Evolutionary conservation across 2,113 vertebrate species (phyloP).

Genomic region (Craseonycteris thonglongyai): DNA sequence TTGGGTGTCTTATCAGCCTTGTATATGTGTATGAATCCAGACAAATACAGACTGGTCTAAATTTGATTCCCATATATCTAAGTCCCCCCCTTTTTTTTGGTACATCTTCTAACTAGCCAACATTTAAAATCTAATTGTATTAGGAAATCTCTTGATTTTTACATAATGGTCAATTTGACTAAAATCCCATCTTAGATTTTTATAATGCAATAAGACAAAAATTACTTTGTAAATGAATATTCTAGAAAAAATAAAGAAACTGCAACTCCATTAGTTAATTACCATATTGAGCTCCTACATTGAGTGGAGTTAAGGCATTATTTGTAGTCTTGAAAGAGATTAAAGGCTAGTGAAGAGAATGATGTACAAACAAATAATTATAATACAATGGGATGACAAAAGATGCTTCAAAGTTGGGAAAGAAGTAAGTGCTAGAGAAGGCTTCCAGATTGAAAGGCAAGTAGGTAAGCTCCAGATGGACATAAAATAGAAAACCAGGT

Average conservation of each 20-base stretch:
- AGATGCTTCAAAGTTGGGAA: background rate
- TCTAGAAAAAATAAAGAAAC: background rate
- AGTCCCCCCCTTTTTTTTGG: background rate
- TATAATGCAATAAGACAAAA: background rate
- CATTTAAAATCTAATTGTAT: slow-evolving; percentile 17
- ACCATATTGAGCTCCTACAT: background rate
- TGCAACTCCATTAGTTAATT: background rate
- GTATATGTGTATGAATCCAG: background rate
- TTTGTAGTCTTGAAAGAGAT: background rate
- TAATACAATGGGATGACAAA: background rate
- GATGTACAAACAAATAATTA: background rate
- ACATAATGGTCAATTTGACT: background rate
- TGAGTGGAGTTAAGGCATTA: background rate
- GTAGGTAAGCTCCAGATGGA: background rate
- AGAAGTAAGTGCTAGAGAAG: background rate
- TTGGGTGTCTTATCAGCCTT: background rate
- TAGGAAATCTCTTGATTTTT: slow-evolving; percentile 14
- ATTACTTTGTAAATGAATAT: background rate
- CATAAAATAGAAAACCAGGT: background rate
- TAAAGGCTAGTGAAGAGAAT: background rate
- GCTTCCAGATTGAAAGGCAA: background rate
- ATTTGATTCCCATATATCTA: background rate
- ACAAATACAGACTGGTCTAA: background rate
- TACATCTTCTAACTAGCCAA: background rate
- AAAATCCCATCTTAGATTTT: slow-evolving; percentile 6